phyloP scores from a whole-genome alignment of 2,113 vertebrate genomes.

The Pelecanoides urinatrix region DNA sequence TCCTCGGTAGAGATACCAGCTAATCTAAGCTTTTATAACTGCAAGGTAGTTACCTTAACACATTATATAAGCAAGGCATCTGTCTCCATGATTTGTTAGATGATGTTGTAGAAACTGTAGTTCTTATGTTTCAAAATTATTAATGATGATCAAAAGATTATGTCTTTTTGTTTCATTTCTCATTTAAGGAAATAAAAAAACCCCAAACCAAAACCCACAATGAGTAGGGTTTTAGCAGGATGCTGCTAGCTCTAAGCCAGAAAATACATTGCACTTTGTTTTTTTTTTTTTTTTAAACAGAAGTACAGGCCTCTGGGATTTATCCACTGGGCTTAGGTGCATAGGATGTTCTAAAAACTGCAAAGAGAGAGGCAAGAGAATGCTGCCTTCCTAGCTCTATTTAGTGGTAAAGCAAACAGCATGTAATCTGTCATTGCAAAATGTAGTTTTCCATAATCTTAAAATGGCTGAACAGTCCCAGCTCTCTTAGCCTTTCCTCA shows the following conservation, averaged over 20 bases:
- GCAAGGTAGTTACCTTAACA: neutral
- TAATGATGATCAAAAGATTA: neutral
- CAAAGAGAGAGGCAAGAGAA: neutral
- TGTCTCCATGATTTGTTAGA: neutral
- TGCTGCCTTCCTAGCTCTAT: neutral
- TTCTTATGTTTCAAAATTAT: neutral
- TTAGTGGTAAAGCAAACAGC: neutral
- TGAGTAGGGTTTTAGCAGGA: neutral
- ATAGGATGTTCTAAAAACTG: neutral
- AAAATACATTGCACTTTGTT: neutral
- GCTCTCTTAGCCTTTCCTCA: neutral
- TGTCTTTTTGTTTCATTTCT: neutral
- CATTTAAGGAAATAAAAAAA: neutral
- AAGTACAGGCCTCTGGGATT: neutral
- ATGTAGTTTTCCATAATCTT: neutral
- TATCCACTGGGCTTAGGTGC: neutral
- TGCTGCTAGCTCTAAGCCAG: neutral
- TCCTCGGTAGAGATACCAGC: neutral
- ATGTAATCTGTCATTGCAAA: neutral
- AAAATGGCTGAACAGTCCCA: neutral
- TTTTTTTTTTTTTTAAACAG: neutral
- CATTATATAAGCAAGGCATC: neutral
- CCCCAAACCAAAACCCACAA: fast-evolving
- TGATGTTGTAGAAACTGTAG: neutral
- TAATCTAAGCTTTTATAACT: neutral